Conservation (phyloP, 1,140 invertebrate genomes). For the Orchestia grillus region DNA sequence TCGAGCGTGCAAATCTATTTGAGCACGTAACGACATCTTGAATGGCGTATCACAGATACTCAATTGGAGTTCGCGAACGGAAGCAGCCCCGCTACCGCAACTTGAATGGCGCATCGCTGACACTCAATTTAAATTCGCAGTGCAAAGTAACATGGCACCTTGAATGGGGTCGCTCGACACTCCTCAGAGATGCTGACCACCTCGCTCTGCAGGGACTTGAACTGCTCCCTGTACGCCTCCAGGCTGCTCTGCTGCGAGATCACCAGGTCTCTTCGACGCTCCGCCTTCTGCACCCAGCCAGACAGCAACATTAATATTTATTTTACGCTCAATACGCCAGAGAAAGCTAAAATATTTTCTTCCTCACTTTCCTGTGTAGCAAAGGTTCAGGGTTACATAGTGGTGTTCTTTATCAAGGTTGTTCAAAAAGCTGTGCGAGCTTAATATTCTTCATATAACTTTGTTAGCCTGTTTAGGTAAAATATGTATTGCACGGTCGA, state of each 20-base stretch:
- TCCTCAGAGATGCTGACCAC: neutral
- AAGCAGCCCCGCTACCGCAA: too few species aligned
- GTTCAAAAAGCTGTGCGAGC: neutral
- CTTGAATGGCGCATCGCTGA: too few species aligned
- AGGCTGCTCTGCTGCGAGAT: constrained; percentile 10
- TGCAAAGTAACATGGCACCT: neutral
- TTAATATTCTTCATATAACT: neutral
- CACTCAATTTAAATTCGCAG: too few species aligned
- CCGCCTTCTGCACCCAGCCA: neutral
- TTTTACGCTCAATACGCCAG: neutral
- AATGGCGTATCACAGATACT: too few species aligned
- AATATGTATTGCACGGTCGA: too few species aligned
- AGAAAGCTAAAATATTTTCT: neutral
- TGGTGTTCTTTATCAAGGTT: neutral
- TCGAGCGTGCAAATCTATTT: too few species aligned
- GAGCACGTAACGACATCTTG: too few species aligned
- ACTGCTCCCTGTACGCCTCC: constrained; percentile 30
- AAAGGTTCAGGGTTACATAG: neutral
- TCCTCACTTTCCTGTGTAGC: neutral
- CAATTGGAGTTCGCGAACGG: too few species aligned
- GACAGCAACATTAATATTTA: neutral
- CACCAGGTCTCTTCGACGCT: neutral
- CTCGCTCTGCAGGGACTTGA: constrained; percentile 2
- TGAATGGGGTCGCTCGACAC: neutral
- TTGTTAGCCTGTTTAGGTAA: too few species aligned